phyloP scores from a whole-genome alignment of 1,140 invertebrate species.

The Zaprionus ghesquierei region DNA sequence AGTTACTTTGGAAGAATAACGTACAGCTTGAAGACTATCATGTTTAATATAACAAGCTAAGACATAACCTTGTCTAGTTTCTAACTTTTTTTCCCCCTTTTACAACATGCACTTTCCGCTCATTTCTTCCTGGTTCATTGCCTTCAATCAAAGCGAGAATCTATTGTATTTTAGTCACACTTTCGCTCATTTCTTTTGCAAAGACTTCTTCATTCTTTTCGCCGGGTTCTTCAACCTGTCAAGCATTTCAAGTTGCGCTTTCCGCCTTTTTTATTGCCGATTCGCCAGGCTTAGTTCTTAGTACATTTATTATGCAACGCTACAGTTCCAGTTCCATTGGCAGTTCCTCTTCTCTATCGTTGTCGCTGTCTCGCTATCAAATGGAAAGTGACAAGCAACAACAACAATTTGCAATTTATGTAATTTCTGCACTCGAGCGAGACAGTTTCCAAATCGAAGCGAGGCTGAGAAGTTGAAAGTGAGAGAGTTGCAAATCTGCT shows the following conservation, averaged over 20 bases:
- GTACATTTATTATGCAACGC: slow-evolving; percentile 19
- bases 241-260: slow-evolving; percentile 25
- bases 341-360: neutral
- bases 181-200: neutral
- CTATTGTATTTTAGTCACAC: slow-evolving; percentile 21
- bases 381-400: slow-evolving; percentile 43
- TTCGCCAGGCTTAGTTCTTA: neutral
- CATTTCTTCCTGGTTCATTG: slow-evolving; percentile 10
- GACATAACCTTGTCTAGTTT: neutral
- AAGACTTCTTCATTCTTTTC: neutral
- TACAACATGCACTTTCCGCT: neutral
- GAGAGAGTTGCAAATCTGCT: slow-evolving; percentile 6
- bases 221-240: slow-evolving; percentile 13
- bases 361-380: neutral
- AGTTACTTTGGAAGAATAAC: neutral
- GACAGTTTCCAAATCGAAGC: slow-evolving; percentile 3
- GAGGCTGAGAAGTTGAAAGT: neutral
- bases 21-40: neutral
- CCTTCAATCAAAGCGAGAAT: neutral
- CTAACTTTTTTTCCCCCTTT: neutral
- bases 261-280: too few relatives aligned
- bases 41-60: neutral
- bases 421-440: slow-evolving; percentile 60
- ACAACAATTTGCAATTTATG: slow-evolving; percentile 74
- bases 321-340: slow-evolving; percentile 21